Base-by-base conservation (phyloP, 2,797 vertebrate species). In the Otolemur crassicaudatus region DNA sequence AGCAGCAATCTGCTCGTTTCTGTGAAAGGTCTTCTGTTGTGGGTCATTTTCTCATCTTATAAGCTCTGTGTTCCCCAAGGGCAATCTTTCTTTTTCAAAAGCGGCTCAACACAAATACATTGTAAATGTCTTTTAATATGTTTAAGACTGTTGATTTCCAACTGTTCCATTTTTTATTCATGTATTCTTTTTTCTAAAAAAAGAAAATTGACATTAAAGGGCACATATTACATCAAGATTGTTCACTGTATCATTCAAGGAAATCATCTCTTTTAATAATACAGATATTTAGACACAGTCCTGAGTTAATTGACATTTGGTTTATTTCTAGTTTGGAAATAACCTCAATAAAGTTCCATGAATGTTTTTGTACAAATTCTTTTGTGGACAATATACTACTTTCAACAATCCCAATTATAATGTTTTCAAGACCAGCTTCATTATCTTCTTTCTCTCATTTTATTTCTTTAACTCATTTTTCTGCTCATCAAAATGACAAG, bases 61-160 rank as follows among this genome's bases (percentile, higher is more conserved):
- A 77, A 90, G n/a, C 25, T 72, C 34, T 34, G 23, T 63, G 7
- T 84, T 88, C 37, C 29, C 25, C 14, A 43, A 7, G n/a, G 6
- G n/a, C 75, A 81, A 85, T 85, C 53, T 85, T 53, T 81, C 53
- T 92, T 91, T 90, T 77, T 67, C 4, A 67, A 94, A 94, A 83
- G n/a, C 5, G 75, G 9, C 7, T 63, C n/a, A 90, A 76, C 29
- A 67, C 3, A 86, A 94, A 89, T 61, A 88, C 13, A 67, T 63
- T 76, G 22, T 77, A 90, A 90, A 70, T 94, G 11, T 65, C 29
- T 94, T 87, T 82, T 77, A 69, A 80, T 27, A 72, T 94, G 65
- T 92, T 80, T 75, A 60, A 90, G 3, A 14, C 79, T 87, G 0
- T 84, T 80, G 53, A 87, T 73, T 90, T 70, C 46, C 7, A 94